Percentiles rank a stretch among this genome's conserved stretches.
These are phyloP conservation scores for Xiphias gladius DNA, from an alignment of 2,113 vertebrate species.

Conservation along the genomic window DNA sequence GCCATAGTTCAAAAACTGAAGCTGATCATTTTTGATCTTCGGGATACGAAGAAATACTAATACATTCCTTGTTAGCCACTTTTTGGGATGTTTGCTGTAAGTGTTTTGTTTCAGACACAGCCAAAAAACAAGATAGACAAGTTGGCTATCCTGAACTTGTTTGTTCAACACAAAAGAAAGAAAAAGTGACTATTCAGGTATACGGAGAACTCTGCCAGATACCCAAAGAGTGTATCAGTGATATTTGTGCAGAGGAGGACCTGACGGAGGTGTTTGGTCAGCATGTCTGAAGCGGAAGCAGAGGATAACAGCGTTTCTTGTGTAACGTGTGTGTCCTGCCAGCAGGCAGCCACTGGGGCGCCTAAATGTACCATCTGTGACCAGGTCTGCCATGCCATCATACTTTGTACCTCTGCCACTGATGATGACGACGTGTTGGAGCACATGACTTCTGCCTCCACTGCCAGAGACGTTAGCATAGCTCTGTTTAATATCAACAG, in stretches of 20 bases:
- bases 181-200: not conserved
- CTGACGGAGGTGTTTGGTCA: conserved; percentile 55
- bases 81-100: not conserved
- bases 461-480: conserved; percentile 21
- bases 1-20: not conserved
- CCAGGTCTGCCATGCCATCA: conserved; percentile 72
- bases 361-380: conserved; percentile 80
- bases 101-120: not conserved
- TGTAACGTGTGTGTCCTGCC: conserved; percentile 74
- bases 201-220: conserved; percentile 29
- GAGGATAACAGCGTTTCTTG: conserved; percentile 63
- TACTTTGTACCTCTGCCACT: conserved; percentile 61
- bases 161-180: not conserved
- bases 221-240: conserved; percentile 30
- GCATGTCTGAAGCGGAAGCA: conserved; percentile 59
- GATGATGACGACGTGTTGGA: conserved; percentile 47
- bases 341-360: conserved; percentile 74
- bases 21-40: not conserved
- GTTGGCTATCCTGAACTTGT: too few relatives aligned
- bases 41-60: not conserved
- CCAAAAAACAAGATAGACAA: not conserved
- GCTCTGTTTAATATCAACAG: not conserved
- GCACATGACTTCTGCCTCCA: conserved; percentile 46
- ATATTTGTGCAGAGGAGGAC: conserved; percentile 38
- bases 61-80: not conserved